These are phyloP conservation scores for Phaetusa simplex DNA, from an alignment of 2,113 vertebrate species.

Conservation along the genomic window DNA sequence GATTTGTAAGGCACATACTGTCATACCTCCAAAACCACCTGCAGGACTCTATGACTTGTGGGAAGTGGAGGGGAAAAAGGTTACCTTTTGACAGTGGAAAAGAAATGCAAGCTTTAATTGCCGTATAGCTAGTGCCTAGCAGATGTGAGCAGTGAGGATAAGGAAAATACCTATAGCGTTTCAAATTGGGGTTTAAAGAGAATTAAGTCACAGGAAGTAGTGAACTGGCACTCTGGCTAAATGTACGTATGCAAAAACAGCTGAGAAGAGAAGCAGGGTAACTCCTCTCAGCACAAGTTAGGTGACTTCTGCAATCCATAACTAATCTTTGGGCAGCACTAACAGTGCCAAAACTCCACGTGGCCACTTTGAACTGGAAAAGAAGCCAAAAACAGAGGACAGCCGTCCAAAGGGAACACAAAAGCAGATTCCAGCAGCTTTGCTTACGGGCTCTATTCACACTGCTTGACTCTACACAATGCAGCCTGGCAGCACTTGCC, in stretches of 20 bases:
- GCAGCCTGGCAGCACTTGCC: constrained; percentile 34
- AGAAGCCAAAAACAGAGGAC: background rate
- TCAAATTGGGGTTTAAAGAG: background rate
- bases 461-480: constrained; percentile 40
- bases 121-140: background rate
- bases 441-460: constrained; percentile 29
- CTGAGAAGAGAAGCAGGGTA: background rate
- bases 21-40: background rate
- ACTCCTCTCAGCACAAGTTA: background rate
- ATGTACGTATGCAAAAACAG: background rate
- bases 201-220: background rate
- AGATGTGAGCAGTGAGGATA: background rate
- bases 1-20: background rate
- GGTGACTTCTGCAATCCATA: background rate
- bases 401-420: background rate
- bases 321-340: background rate
- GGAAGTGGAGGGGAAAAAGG: background rate
- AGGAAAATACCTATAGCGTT: background rate
- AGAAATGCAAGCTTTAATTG: background rate
- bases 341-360: constrained; percentile 22
- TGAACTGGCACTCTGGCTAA: background rate
- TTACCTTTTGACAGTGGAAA: background rate
- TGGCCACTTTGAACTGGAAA: constrained; percentile 1
- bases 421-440: constrained; percentile 47
- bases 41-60: background rate